Base-by-base conservation (phyloP, 1,140 invertebrate species). In the Diachasma alloeum region DNA sequence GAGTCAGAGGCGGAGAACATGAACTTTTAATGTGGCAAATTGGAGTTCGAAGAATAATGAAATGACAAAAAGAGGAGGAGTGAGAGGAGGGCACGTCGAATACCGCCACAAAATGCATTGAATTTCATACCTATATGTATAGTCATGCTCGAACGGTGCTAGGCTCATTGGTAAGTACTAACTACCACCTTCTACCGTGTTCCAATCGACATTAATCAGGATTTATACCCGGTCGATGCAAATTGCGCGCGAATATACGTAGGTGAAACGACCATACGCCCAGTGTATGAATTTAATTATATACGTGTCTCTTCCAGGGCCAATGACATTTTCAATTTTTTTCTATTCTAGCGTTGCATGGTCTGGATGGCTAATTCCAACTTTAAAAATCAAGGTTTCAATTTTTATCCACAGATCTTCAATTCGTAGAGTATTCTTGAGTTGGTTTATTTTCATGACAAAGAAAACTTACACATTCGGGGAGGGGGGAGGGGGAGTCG, bases 131-230 rank as follows among this genome's bases (percentile, higher is more conserved):
- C 11, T 63, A 19, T 44, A 71, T 15, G 42, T 46, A 4, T 19
- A 48, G 73, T 75, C 73, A 67, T 75, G 73, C 36, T 67, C 63
- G n/a, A 75, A 46, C 26, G 42, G 73, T 75, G 73, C 31, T 24
- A 67, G 73, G 42, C 73, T 44, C 59, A 75, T 68, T 67, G 59
- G 37, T 75, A 63, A 75, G 17, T 46, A 37, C 19, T 75, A 75
- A 53, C 70, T 72, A 72, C 70, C 48, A 48, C 24, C 70, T 48
- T 26, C 70, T 36, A 22, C n/a, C 36, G 36, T 67, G 63, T 48
- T 72, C 36, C 70, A 26, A 48, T 24, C 70, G 44, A 56, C 70
- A 72, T 72, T 72, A 72, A 72, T 72, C 70, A 72, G 70, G 44
- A 72, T 72, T 72, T 72, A 72, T 72, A 48, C 37, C 11, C 37